phyloP scores from a whole-genome alignment of 1,140 invertebrate genomes.

The Alviniconcha marisindica region DNA sequence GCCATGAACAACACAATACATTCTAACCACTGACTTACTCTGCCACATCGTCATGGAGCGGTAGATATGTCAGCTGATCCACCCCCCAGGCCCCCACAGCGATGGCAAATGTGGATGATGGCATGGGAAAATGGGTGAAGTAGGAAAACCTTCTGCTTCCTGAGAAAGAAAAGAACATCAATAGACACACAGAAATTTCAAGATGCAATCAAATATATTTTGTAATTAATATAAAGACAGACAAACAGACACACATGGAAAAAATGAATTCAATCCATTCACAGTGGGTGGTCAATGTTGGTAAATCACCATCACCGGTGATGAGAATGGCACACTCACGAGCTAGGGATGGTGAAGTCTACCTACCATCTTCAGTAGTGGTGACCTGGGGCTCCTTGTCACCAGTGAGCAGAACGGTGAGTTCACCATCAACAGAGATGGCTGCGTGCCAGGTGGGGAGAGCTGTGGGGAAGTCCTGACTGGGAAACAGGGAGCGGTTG shows the following conservation, averaged over 20 bases:
- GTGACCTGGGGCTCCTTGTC: conserved; percentile 59
- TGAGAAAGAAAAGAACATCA: conserved; percentile 35
- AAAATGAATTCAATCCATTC: no score
- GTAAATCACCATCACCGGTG: no score
- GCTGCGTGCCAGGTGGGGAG: conserved; percentile 77
- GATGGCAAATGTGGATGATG: conserved; percentile 76
- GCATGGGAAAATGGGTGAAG: conserved; percentile 71
- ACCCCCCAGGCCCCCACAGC: conserved; percentile 72
- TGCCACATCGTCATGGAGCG: no score
- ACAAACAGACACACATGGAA: no score
- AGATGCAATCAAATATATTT: background rate
- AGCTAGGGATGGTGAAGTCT: no score
- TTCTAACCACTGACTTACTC: no score
- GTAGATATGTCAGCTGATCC: no score
- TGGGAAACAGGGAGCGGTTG: conserved; percentile 77
- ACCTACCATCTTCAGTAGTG: background rate
- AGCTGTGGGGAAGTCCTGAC: conserved; percentile 76
- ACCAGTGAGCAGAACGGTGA: conserved; percentile 74
- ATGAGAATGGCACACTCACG: no score
- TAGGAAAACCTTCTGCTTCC: conserved; percentile 56
- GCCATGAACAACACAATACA: no score
- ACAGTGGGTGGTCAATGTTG: no score
- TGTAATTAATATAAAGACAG: no score
- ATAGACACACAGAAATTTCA: background rate
- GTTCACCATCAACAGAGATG: conserved; percentile 59